Conservation (phyloP, 1,140 invertebrate species). For the Nymphalis io region DNA sequence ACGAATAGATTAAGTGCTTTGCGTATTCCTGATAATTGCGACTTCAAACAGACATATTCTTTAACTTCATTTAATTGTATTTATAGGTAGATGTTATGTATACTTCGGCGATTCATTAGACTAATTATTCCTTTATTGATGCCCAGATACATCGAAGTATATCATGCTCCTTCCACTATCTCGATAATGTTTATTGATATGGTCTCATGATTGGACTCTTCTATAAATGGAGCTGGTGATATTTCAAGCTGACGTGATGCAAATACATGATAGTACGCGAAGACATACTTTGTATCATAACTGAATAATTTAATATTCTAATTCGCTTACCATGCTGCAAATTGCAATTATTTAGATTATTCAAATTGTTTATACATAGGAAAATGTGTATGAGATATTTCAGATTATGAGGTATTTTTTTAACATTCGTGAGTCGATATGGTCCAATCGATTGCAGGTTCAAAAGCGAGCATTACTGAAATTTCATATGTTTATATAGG, state of each 20-base stretch:
- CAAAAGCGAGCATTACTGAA: no score
- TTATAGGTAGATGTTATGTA: not conserved
- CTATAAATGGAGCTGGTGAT: constrained; percentile 24
- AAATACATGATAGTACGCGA: not conserved
- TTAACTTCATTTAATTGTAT: no score
- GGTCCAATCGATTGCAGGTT: no score
- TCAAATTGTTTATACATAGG: not conserved
- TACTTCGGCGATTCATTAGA: not conserved
- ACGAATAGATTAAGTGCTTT: no score
- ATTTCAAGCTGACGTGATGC: constrained; percentile 14
- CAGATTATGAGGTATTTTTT: no score
- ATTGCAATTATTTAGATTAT: not conserved
- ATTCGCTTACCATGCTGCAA: not conserved
- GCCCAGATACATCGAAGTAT: not conserved
- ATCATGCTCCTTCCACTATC: not conserved
- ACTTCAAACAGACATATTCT: no score
- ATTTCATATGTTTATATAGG: no score
- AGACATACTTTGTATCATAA: constrained; percentile 12
- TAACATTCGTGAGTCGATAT: no score
- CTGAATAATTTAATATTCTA: constrained; percentile 11
- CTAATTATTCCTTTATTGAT: not conserved
- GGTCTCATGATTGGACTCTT: constrained; percentile 22
- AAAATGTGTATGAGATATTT: not conserved
- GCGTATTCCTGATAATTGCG: no score
- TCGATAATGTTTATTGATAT: constrained; percentile 13